Conservation (phyloP, 1,140 invertebrate species). For the Harlomillsia oculata region DNA sequence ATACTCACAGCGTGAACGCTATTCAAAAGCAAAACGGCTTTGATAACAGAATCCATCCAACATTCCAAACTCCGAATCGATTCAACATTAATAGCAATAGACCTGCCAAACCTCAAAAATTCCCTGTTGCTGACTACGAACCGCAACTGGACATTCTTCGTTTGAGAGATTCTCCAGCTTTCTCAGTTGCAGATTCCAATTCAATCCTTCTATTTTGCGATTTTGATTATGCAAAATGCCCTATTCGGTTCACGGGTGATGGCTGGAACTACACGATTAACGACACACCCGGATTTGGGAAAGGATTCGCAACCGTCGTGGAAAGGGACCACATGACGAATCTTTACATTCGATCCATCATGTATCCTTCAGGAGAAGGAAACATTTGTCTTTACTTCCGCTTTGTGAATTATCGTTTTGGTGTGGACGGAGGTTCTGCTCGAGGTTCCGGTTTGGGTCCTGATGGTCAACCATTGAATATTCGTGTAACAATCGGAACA, state of each 20-base stretch:
- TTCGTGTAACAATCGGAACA: slow-evolving; percentile 26
- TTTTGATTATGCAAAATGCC: slow-evolving; percentile 35
- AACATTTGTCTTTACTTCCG: slow-evolving; percentile 34
- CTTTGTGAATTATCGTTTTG: slow-evolving; percentile 28
- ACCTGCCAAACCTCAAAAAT: background rate
- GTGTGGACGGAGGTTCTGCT: slow-evolving; percentile 18
- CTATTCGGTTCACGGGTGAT: slow-evolving; percentile 30
- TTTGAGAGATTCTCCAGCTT: slow-evolving; percentile 11
- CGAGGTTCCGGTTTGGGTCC: slow-evolving; percentile 6
- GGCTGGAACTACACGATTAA: slow-evolving; percentile 31
- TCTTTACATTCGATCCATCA: slow-evolving; percentile 30
- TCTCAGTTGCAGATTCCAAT: slow-evolving; percentile 20
- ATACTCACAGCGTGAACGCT: background rate
- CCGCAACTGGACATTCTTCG: slow-evolving; percentile 2
- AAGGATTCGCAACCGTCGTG: slow-evolving; percentile 29
- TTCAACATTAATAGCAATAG: background rate
- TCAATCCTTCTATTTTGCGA: slow-evolving; percentile 32
- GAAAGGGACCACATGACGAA: slow-evolving; percentile 18
- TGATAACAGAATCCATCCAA: slow-evolving; percentile 3
- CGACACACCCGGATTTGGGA: slow-evolving; percentile 28
- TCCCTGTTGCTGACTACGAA: background rate
- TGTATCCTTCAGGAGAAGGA: slow-evolving; percentile 27
- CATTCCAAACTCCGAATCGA: background rate
- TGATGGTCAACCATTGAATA: slow-evolving; percentile 14
- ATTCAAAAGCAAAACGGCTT: slow-evolving; percentile 4